A percentile compares a stretch with the other conserved stretches of the same genome.
Conservation (phyloP, 2,113 vertebrate species). For the Acinonyx jubatus region DNA sequence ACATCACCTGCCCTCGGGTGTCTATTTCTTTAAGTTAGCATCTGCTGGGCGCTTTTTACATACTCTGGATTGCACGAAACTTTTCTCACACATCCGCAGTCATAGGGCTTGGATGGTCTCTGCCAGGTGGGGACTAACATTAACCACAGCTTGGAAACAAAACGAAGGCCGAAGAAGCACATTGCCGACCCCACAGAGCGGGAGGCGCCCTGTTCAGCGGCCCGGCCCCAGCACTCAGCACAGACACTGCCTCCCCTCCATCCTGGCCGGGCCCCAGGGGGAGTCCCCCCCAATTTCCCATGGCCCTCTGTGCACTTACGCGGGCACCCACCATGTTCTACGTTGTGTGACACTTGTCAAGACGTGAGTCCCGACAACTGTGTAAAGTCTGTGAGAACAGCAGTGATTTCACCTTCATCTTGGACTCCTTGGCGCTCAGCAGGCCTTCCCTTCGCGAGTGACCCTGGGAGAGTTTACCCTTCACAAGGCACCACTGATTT, state of each 20-base stretch:
- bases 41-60: neutral
- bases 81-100: neutral
- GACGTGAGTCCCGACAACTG: neutral
- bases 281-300: too few species aligned
- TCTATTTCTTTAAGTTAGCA: neutral
- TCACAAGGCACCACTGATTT: accelerated
- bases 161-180: neutral
- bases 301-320: too few species aligned
- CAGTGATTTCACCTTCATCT: accelerated
- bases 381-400: neutral
- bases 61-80: too few species aligned
- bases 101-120: neutral
- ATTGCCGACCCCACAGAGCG: too few species aligned
- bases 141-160: neutral
- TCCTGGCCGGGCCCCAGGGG: too few species aligned
- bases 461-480: too few species aligned
- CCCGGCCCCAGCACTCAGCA: neutral
- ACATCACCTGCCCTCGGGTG: too few species aligned
- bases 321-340: neutral
- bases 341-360: too few species aligned
- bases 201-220: too few species aligned
- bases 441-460: neutral
- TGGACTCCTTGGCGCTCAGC: accelerated
- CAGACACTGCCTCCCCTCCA: too few species aligned
- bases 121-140: neutral